Conservation (phyloP, 1,140 invertebrate species). For the Rhopalosiphum maidis region DNA sequence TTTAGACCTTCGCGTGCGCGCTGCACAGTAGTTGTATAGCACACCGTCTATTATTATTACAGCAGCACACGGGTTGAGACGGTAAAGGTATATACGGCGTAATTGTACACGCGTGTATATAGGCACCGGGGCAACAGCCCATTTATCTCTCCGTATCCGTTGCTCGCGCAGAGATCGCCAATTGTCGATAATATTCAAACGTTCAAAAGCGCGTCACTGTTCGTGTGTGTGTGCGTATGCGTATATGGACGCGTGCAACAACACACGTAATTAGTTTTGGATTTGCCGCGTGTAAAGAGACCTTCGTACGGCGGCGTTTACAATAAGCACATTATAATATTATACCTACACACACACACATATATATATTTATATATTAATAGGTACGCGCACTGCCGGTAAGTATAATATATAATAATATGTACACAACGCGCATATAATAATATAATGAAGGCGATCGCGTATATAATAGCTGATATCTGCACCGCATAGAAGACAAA, state of each 20-base stretch:
- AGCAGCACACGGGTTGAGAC: too few relatives aligned
- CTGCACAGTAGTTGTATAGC: not conserved
- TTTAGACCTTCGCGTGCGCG: slow-evolving; percentile 7
- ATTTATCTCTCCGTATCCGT: not conserved
- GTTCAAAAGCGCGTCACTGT: not conserved
- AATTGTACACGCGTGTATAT: not conserved
- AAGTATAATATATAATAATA: too few relatives aligned
- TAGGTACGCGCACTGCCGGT: too few relatives aligned
- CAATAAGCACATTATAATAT: not conserved
- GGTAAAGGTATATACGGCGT: not conserved
- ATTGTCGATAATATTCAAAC: slow-evolving; percentile 24
- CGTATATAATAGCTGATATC: not conserved
- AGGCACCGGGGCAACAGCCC: too few relatives aligned
- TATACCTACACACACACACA: not conserved
- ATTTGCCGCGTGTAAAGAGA: not conserved
- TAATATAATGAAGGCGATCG: slow-evolving; percentile 4
- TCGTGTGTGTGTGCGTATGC: not conserved
- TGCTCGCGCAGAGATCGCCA: not conserved
- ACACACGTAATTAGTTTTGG: slow-evolving; percentile 17
- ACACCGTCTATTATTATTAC: not conserved
- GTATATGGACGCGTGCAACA: not conserved
- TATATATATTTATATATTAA: too few relatives aligned
- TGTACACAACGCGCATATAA: not conserved
- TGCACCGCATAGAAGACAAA: not conserved
- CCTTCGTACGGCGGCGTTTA: not conserved